Percentiles rank a stretch among this genome's conserved stretches.
phyloP scores from a whole-genome alignment of 64 coral and sea anemone genomes.

The Actinia tenebrosa region DNA sequence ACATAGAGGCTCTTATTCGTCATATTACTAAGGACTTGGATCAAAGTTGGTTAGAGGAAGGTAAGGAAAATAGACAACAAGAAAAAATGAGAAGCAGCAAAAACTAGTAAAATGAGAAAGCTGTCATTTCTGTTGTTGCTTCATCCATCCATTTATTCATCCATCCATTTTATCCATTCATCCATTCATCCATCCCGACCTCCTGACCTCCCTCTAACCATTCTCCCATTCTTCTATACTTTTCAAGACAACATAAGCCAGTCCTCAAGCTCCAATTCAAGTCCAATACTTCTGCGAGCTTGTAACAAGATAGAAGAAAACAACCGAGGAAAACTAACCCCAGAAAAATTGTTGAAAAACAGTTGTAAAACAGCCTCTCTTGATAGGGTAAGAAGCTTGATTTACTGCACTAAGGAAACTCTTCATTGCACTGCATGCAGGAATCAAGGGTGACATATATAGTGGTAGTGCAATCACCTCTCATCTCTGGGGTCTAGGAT shows the following conservation, averaged over 20 bases:
- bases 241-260: not conserved
- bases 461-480: too few relatives aligned
- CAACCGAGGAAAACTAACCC: not conserved
- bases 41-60: slow-evolving; percentile 17
- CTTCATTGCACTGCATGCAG: too few relatives aligned
- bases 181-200: too few relatives aligned
- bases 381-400: slow-evolving; percentile 24
- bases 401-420: not conserved
- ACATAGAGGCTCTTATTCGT: slow-evolving; percentile 30
- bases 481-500: too few relatives aligned
- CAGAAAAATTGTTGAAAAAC: slow-evolving; percentile 29
- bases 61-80: not conserved
- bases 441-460: too few relatives aligned
- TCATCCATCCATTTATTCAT: too few relatives aligned
- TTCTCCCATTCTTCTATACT: not conserved
- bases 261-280: not conserved
- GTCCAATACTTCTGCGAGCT: not conserved
- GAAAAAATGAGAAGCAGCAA: not conserved
- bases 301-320: not conserved
- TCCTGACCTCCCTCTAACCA: too few relatives aligned
- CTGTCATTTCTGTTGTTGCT: too few relatives aligned
- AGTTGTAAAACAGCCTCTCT: slow-evolving; percentile 7
- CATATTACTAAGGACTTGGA: slow-evolving; percentile 33
- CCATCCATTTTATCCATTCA: too few relatives aligned
- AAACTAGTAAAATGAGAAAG: too few relatives aligned